Evolutionary conservation across 1,140 invertebrate genomes (phyloP), one percentile per base, ranked within the genome.

Genomic region (Luehdorfia chinensis): DNA sequence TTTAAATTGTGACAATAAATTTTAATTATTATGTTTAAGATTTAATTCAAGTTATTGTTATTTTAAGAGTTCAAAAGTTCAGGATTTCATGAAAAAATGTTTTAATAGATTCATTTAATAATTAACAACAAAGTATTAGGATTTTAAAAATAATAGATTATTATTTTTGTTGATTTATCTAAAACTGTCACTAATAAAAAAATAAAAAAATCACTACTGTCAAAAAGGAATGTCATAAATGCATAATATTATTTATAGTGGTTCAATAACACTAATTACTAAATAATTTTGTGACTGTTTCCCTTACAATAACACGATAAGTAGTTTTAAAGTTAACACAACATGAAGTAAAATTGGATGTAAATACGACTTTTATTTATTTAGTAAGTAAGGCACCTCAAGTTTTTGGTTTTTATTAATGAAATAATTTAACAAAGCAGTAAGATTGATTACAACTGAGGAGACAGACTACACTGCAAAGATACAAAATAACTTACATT

Each of bases 301-400:
- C 55, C 48, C 61, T 55, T 69, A 50, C 31, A 50, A 27, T 47
- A 54, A 55, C n/a, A 53, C 50, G 44, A 33, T 32, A 32, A 15
- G n/a, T n/a, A n/a, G n/a, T 32, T 16, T 16, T 33, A 4, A 37
- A 37, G 12, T 4, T 37, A 33, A 16, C 12, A 37, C 16, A 3
- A 19, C 4, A 34, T n/a, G 30, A 16, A 44, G 44, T 44, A 31
- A 39, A 31, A 32, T 8, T 55, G 49, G 37, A 44, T 44, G 47
- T 49, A 59, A 56, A 53, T 46, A 13, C 37, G 13, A 53, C 23
- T 46, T 58, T 55, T 49, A 31, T 41, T 51, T 62, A 65, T 43
- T 57, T 66, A 63, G 2, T 21, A 3, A 21, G 52, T 78, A 75
- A 78, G 75, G 75, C 75, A 78, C 75, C 75, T 74, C 50, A 58